A percentile compares a stretch with the other conserved stretches of the same genome.
Evolutionary conservation across 2,888 invertebrate genomes (phyloP).

Genomic region (Notocelia uddmanniana): DNA sequence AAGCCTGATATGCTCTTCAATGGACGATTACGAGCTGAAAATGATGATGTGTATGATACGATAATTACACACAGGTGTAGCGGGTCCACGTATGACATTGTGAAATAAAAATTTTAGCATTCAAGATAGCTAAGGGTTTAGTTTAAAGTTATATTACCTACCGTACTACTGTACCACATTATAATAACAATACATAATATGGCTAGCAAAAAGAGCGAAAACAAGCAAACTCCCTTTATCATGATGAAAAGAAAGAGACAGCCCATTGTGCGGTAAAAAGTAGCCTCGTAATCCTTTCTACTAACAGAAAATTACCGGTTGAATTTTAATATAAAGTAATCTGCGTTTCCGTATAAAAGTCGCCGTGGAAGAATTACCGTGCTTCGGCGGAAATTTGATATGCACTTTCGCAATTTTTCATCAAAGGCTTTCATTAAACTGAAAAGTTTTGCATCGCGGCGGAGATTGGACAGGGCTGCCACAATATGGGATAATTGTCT

Average conservation of each 20-base stretch:
- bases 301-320: slow-evolving; percentile 18
- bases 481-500: not conserved
- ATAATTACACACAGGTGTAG: no score
- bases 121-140: no score
- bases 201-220: not conserved
- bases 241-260: not conserved
- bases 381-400: slow-evolving; percentile 7
- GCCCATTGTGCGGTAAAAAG: slow-evolving; percentile 1
- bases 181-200: no score
- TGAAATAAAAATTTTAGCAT: no score
- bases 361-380: slow-evolving; percentile 4
- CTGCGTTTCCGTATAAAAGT: slow-evolving; percentile 6
- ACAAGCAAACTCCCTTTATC: not conserved
- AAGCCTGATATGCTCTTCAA: no score
- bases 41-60: no score
- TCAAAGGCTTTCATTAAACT: slow-evolving; percentile 4
- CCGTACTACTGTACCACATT: no score
- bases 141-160: no score
- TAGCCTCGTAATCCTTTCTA: slow-evolving; percentile 21
- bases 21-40: no score
- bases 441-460: not conserved
- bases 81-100: no score
- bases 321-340: slow-evolving; percentile 25
- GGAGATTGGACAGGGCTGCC: not conserved
- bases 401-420: slow-evolving; percentile 10